A percentile compares a stretch with the other conserved stretches of the same genome.
Evolutionary conservation across 2,797 vertebrate genomes (phyloP).

Genomic region (Scolopax rusticola): DNA sequence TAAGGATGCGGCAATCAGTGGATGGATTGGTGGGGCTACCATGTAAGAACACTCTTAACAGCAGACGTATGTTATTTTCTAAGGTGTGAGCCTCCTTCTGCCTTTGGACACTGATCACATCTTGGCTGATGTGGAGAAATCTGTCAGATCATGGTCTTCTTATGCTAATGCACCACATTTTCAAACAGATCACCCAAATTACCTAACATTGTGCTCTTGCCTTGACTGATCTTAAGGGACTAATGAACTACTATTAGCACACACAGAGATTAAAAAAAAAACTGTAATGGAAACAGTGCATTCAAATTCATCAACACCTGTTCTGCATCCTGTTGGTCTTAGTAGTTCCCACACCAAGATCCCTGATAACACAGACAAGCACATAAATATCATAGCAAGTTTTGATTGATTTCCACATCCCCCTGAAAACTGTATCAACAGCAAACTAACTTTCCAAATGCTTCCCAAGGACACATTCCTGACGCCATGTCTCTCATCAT

Average conservation of each 20-base stretch:
- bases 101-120: not conserved
- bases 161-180: not conserved
- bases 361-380: not conserved
- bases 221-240: not conserved
- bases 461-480: not conserved
- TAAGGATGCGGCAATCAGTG: not conserved
- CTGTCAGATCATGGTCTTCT: not conserved
- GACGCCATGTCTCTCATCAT: not conserved
- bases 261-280: not conserved
- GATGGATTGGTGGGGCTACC: not conserved
- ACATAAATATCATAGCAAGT: not conserved
- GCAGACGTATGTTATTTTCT: not conserved
- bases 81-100: not conserved
- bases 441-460: not conserved
- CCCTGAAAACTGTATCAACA: not conserved
- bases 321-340: not conserved
- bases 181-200: not conserved
- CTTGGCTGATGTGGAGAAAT: not conserved
- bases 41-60: not conserved
- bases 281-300: fast-evolving
- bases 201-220: not conserved
- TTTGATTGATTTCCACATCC: not conserved
- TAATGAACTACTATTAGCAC: not conserved
- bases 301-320: not conserved
- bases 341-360: not conserved